phyloP scores from a whole-genome alignment of 2,113 vertebrate genomes.

The Pollimyrus isidori region DNA sequence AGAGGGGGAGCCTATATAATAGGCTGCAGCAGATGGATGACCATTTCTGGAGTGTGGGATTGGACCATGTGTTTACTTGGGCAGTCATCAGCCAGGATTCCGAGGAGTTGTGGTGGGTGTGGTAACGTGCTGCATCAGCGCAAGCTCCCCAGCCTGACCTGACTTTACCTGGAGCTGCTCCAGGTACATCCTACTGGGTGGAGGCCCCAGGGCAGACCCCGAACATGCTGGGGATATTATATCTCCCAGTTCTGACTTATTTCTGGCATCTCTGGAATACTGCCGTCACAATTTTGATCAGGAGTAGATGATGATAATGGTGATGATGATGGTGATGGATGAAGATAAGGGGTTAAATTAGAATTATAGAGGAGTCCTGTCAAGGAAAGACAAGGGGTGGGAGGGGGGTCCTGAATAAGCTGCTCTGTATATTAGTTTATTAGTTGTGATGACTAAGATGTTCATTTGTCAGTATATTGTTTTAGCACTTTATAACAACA shows the following conservation, averaged over 20 bases:
- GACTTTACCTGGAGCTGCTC: not conserved
- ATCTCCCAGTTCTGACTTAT: not conserved
- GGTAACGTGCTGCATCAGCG: no score
- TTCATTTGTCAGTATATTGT: not conserved
- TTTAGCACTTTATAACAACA: not conserved
- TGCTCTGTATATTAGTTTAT: not conserved
- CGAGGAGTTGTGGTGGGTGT: no score
- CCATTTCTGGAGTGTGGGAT: no score
- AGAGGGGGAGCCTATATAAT: no score
- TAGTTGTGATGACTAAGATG: not conserved
- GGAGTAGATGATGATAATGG: not conserved
- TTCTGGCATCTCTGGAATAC: not conserved
- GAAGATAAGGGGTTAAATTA: not conserved
- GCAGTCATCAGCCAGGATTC: no score
- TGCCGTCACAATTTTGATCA: not conserved
- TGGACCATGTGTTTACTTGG: no score
- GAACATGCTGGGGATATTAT: not conserved
- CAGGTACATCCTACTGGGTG: not conserved
- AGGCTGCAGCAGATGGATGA: no score
- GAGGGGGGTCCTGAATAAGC: not conserved
- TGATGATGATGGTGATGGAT: not conserved
- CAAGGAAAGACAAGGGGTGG: no score
- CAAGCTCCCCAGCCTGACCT: no score
- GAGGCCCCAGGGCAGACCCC: not conserved
- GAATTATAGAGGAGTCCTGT: not conserved